phyloP scores from a whole-genome alignment of 2,797 vertebrate species.

The Apogon talboti region DNA sequence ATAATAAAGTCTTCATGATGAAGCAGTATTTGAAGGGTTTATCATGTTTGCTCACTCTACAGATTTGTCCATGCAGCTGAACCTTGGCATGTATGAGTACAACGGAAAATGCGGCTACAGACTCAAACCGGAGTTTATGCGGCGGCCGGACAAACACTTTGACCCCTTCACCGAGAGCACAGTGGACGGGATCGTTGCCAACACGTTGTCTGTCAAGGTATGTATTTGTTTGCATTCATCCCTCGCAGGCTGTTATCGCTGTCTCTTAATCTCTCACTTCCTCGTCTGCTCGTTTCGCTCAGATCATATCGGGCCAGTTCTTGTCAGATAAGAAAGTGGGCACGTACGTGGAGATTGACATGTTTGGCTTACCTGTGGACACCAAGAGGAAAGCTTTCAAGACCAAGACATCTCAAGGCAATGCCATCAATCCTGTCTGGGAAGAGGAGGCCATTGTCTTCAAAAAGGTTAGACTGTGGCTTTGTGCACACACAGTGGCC shows the following conservation, averaged over 20 bases:
- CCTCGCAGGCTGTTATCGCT: neutral
- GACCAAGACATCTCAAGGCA: slow-evolving; percentile 96
- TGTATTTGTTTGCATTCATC: slow-evolving; percentile 11
- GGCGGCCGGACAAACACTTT: slow-evolving; percentile 96
- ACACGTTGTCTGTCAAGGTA: slow-evolving; percentile 98
- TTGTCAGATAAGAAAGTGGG: slow-evolving; percentile 97
- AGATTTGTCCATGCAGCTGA: slow-evolving; percentile 99
- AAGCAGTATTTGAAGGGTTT: neutral
- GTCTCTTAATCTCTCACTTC: neutral
- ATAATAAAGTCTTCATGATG: neutral
- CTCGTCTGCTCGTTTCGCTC: neutral
- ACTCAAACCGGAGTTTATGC: slow-evolving; percentile 98
- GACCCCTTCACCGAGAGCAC: slow-evolving; percentile 97
- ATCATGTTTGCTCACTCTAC: slow-evolving; percentile 23
- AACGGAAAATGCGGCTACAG: slow-evolving; percentile 96
- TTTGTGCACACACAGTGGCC: neutral
- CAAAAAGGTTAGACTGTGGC: slow-evolving; percentile 88
- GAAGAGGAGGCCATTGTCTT: slow-evolving; percentile 97
- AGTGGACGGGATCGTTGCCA: slow-evolving; percentile 97
- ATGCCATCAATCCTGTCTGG: slow-evolving; percentile 97
- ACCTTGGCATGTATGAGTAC: slow-evolving; percentile 98
- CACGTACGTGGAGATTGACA: slow-evolving; percentile 96
- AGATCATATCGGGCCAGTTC: slow-evolving; percentile 99
- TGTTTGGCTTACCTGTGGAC: slow-evolving; percentile 97
- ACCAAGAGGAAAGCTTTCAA: slow-evolving; percentile 96